A percentile compares a stretch with the other conserved stretches of the same genome.
phyloP scores from a whole-genome alignment of 1,140 invertebrate species.

The Euwallacea fornicatus region DNA sequence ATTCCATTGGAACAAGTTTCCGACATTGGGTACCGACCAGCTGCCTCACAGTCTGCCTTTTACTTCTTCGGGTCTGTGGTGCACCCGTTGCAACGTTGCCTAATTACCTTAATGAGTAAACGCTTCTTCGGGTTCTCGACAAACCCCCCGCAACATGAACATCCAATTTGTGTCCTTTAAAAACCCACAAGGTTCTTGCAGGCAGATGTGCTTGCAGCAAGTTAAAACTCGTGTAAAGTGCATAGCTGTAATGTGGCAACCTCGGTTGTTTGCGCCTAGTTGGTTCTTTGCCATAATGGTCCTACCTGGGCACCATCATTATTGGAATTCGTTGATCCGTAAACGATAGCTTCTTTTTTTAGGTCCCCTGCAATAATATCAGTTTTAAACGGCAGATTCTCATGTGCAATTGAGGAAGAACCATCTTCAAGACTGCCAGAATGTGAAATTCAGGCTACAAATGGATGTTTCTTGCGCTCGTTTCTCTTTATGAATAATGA shows the following conservation, averaged over 20 bases:
- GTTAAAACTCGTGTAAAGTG: no score
- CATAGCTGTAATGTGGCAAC: not conserved
- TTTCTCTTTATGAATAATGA: no score
- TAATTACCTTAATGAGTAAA: not conserved
- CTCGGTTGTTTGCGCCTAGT: not conserved
- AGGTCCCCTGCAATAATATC: not conserved
- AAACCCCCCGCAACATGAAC: no score
- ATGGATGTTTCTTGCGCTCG: no score
- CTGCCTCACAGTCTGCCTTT: conserved; percentile 14
- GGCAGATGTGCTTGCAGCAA: no score
- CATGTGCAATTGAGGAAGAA: not conserved
- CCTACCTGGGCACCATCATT: conserved; percentile 22
- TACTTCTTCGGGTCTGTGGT: conserved; percentile 4
- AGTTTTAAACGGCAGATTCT: not conserved
- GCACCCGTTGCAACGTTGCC: not conserved
- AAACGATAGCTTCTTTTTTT: conserved; percentile 20
- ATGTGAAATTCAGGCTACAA: no score
- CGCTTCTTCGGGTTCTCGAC: not conserved
- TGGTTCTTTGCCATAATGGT: conserved; percentile 2
- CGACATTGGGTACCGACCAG: conserved; percentile 3
- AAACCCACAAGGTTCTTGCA: no score
- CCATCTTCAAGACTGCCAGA: no score
- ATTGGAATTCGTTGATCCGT: conserved; percentile 17
- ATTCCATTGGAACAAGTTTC: conserved; percentile 4
- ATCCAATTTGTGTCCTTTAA: no score